A percentile compares a stretch with the other conserved stretches of the same genome.
These are phyloP conservation scores for Corydoras maculifer DNA, from an alignment of 2,113 vertebrate genomes.

Conservation along the genomic window DNA sequence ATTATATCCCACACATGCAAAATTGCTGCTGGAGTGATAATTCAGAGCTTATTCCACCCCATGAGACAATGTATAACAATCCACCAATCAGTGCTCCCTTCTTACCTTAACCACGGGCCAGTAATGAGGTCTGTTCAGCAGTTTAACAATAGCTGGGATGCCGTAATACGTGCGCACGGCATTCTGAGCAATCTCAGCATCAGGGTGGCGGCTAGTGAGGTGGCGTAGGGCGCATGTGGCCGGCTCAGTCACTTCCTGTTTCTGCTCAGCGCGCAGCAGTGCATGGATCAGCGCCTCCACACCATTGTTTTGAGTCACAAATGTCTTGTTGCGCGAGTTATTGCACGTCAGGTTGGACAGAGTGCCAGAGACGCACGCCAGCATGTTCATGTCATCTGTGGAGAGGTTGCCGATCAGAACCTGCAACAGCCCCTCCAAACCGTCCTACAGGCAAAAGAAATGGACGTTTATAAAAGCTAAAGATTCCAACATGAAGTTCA, in stretches of 20 bases:
- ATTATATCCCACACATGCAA: too few relatives aligned
- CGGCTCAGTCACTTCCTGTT: constrained; percentile 89
- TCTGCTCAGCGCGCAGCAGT: constrained; percentile 80
- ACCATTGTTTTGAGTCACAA: constrained; percentile 85
- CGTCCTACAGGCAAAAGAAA: constrained; percentile 68
- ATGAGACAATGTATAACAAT: too few relatives aligned
- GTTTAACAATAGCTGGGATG: constrained; percentile 85
- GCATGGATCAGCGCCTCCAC: constrained; percentile 90
- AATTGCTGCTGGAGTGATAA: too few relatives aligned
- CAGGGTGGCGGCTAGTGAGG: constrained; percentile 88
- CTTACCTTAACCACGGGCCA: constrained; percentile 93
- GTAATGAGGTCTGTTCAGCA: constrained; percentile 88
- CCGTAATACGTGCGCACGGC: constrained; percentile 85
- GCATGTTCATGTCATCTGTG: constrained; percentile 83
- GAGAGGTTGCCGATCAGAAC: constrained; percentile 81
- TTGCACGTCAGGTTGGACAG: constrained; percentile 97
- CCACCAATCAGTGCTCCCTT: neutral
- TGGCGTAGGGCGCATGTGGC: constrained; percentile 89
- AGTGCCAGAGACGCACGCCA: constrained; percentile 89
- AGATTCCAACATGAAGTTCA: too few relatives aligned
- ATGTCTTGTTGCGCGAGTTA: constrained; percentile 89
- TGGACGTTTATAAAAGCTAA: neutral
- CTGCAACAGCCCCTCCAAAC: constrained; percentile 84
- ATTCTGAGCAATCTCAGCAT: constrained; percentile 86
- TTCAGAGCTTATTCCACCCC: too few relatives aligned